Evolutionary conservation across 2,888 invertebrate species (phyloP).

Genomic region (Adelognathus sp.): DNA sequence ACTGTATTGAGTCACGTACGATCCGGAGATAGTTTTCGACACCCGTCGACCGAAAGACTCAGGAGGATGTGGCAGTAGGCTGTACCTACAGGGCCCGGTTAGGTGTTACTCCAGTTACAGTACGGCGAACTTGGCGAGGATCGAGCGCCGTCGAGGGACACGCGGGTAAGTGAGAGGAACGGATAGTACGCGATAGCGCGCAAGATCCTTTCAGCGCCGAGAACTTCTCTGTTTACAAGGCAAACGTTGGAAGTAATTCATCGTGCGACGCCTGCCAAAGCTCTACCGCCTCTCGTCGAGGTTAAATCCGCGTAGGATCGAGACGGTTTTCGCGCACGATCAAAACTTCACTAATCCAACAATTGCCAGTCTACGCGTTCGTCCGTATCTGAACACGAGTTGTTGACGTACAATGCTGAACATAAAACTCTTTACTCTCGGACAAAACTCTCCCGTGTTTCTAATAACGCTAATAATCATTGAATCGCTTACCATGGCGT

Average conservation of each 20-base stretch:
- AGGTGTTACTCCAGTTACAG: conserved; percentile 28
- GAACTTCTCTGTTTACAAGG: conserved; percentile 68
- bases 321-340: not conserved
- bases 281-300: not conserved
- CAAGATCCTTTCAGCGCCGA: conserved; percentile 10
- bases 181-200: not conserved
- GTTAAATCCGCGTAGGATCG: conserved; percentile 64
- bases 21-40: conserved; percentile 61
- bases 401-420: not conserved
- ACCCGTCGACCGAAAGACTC: conserved; percentile 73
- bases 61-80: conserved; percentile 68
- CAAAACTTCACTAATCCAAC: not conserved
- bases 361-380: not conserved
- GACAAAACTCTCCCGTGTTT: not conserved
- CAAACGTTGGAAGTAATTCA: conserved; percentile 67
- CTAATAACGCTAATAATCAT: not conserved
- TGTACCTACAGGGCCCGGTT: conserved; percentile 9
- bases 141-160: conserved; percentile 15
- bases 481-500: conserved; percentile 78
- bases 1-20: conserved; percentile 37
- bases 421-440: not conserved
- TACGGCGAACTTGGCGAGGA: conserved; percentile 16
- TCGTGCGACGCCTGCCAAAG: conserved; percentile 27
- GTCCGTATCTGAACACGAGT: not conserved
- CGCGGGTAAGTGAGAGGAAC: conserved; percentile 10